phyloP scores from a whole-genome alignment of 2,797 vertebrate genomes.

The Microctenopoma lineatum region DNA sequence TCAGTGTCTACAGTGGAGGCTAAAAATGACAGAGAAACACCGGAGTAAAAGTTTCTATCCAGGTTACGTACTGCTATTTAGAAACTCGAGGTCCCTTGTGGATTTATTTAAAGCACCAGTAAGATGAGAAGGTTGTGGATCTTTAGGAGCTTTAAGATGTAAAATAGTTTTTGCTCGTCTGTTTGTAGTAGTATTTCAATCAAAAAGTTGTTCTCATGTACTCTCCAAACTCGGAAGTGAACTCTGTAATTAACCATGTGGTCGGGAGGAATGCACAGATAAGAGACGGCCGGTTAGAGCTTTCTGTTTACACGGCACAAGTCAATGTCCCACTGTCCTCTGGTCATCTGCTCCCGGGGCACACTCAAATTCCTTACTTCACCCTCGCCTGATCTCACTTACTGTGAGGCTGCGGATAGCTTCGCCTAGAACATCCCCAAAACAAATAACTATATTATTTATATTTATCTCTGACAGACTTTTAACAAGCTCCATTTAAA shows the following conservation, averaged over 20 bases:
- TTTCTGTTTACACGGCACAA: constrained; percentile 57
- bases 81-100: too few species aligned
- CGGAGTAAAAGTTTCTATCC: too few species aligned
- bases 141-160: too few species aligned
- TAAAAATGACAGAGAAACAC: too few species aligned
- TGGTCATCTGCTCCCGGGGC: constrained; percentile 5
- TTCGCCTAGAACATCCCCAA: not conserved
- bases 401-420: not conserved
- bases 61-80: too few species aligned
- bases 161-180: not conserved
- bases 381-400: not conserved
- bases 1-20: too few species aligned
- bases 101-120: too few species aligned
- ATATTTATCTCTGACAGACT: not conserved
- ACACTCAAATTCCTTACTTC: constrained; percentile 16
- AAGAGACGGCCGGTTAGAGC: constrained; percentile 33
- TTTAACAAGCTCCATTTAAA: not conserved
- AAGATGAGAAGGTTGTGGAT: too few species aligned
- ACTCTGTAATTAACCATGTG: constrained; percentile 45
- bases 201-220: constrained; percentile 17
- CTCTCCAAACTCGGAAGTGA: constrained; percentile 16
- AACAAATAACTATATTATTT: constrained; percentile 6
- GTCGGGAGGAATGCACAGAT: constrained; percentile 26
- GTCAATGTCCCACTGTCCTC: constrained; percentile 70
- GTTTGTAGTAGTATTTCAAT: too few species aligned